Conservation (phyloP, 1,140 invertebrate genomes). For the Drosophila santomea region DNA sequence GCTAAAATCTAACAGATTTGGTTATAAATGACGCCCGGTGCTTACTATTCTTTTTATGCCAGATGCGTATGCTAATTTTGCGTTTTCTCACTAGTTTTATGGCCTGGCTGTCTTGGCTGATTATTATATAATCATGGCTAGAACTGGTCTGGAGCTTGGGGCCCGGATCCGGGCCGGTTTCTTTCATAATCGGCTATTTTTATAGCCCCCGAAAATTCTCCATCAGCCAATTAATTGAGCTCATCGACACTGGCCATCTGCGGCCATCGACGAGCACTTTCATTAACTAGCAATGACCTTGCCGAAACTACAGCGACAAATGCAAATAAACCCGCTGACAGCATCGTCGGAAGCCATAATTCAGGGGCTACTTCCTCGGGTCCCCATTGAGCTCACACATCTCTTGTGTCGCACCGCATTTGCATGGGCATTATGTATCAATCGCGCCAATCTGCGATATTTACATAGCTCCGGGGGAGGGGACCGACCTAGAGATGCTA, state of each 20-base stretch:
- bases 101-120: slow-evolving; percentile 41
- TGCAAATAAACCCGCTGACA: slow-evolving; percentile 48
- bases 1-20: slow-evolving; percentile 54
- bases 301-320: slow-evolving; percentile 54
- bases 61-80: slow-evolving; percentile 74
- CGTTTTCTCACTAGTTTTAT: slow-evolving; percentile 71
- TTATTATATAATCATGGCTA: slow-evolving; percentile 74
- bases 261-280: slow-evolving; percentile 54
- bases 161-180: slow-evolving; percentile 57
- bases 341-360: slow-evolving; percentile 47
- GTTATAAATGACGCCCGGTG: slow-evolving; percentile 47
- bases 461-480: slow-evolving; percentile 21
- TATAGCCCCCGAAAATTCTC: slow-evolving; percentile 66
- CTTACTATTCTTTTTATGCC: slow-evolving; percentile 34
- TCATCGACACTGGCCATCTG: slow-evolving; percentile 38
- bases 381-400: slow-evolving; percentile 12
- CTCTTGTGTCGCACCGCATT: slow-evolving; percentile 7
- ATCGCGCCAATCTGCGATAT: slow-evolving; percentile 39
- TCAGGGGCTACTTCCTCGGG: slow-evolving; percentile 42
- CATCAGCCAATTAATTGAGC: slow-evolving; percentile 66
- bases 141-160: slow-evolving; percentile 52
- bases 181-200: slow-evolving; percentile 73
- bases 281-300: slow-evolving; percentile 68
- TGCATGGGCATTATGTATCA: slow-evolving; percentile 58
- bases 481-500: slow-evolving; percentile 72